Evolutionary conservation across 2,888 invertebrate species (phyloP).

Genomic region (Tethea ocularis): DNA sequence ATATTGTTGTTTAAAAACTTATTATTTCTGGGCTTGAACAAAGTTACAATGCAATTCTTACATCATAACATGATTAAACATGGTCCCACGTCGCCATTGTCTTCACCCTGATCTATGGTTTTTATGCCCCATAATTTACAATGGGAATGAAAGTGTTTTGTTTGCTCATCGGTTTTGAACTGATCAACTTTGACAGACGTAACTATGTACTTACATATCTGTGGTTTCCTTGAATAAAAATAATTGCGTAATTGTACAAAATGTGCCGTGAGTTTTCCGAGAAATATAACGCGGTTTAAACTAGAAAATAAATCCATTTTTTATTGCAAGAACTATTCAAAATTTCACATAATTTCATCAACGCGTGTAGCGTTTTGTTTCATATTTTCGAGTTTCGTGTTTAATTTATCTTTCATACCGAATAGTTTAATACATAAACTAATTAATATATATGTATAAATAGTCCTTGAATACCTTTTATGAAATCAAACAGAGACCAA

Average conservation of each 20-base stretch:
- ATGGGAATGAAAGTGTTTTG: slow-evolving; percentile 5
- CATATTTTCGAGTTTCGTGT: no score
- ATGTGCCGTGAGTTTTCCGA: background rate
- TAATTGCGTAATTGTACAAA: background rate
- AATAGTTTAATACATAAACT: no score
- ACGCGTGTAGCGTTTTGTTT: no score
- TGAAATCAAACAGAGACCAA: no score
- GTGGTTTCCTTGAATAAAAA: background rate
- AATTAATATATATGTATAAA: no score
- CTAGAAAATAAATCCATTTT: no score
- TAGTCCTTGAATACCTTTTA: no score
- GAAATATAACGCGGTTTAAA: background rate
- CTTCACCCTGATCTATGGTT: background rate
- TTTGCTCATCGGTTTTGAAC: background rate
- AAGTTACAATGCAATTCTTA: background rate
- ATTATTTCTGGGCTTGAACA: background rate
- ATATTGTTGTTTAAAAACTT: no score
- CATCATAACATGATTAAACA: background rate
- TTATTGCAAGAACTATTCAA: no score
- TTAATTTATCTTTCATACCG: no score
- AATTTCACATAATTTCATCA: no score
- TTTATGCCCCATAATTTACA: background rate
- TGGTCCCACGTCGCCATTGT: background rate
- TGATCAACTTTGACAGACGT: background rate
- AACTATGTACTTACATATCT: background rate